These are phyloP conservation scores for Heterochromis multidens DNA, from an alignment of 2,113 vertebrate species.

Conservation along the genomic window DNA sequence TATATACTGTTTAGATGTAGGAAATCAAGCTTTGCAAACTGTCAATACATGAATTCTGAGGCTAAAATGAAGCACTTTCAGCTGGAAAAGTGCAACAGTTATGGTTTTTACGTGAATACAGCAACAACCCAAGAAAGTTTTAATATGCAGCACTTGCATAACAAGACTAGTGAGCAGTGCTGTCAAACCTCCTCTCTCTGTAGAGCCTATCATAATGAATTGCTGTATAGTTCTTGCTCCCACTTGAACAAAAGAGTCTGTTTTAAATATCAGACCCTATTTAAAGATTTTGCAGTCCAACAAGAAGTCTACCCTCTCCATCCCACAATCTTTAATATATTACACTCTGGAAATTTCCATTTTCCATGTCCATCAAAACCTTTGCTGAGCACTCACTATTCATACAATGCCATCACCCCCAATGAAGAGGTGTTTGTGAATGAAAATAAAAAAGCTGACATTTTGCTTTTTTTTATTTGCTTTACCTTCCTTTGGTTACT, in stretches of 20 bases:
- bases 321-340: constrained; percentile 46
- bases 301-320: constrained; percentile 26
- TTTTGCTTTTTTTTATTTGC: constrained; percentile 8
- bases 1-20: not conserved
- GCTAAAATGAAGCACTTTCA: not conserved
- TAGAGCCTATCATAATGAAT: constrained; percentile 33
- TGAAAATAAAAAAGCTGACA: constrained; percentile 37
- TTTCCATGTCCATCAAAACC: constrained; percentile 36
- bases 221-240: constrained; percentile 34
- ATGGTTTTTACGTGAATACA: constrained; percentile 2
- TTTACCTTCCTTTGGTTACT: not conserved
- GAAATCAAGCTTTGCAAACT: not conserved
- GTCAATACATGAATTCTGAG: not conserved
- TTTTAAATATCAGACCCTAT: constrained; percentile 56
- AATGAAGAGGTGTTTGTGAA: constrained; percentile 34
- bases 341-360: constrained; percentile 31
- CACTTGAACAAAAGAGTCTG: constrained; percentile 34
- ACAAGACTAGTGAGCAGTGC: constrained; percentile 20
- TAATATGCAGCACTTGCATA: constrained; percentile 25
- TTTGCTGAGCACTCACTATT: constrained; percentile 60
- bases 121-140: not conserved
- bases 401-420: constrained; percentile 54
- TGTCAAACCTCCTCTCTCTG: constrained; percentile 31
- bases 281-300: constrained; percentile 59
- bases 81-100: not conserved